Evolutionary conservation across 2,113 vertebrate genomes (phyloP).

Genomic region (Pelobates fuscus): DNA sequence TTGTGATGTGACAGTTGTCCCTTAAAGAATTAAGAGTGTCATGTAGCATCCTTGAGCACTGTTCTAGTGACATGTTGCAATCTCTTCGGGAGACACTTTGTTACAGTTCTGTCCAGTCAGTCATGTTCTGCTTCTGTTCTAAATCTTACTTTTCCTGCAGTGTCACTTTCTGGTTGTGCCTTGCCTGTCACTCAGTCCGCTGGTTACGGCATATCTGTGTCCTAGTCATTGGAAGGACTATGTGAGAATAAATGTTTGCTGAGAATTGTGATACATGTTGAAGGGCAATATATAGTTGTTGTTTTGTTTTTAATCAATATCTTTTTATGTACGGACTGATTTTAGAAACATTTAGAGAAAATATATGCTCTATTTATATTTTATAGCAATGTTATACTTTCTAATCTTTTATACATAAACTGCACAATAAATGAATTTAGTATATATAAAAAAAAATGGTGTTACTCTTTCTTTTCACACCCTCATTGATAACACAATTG

Average conservation of each 20-base stretch:
- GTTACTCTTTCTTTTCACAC: neutral
- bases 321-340: conserved; percentile 5
- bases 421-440: conserved; percentile 26
- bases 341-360: neutral
- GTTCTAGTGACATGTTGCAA: no score
- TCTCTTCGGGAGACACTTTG: no score
- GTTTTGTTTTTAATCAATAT: conserved; percentile 1
- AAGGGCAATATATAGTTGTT: conserved; percentile 17
- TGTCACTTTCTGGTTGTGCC: neutral
- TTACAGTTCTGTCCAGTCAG: no score
- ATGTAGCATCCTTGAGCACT: no score
- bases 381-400: conserved; percentile 17
- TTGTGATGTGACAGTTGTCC: no score
- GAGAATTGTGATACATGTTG: neutral
- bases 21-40: no score
- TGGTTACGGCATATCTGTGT: no score
- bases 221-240: conserved; percentile 18
- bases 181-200: no score
- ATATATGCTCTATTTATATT: conserved; percentile 28
- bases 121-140: no score
- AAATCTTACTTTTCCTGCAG: neutral
- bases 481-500: no score
- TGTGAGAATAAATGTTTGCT: conserved; percentile 12
- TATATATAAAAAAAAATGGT: neutral
- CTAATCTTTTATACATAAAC: conserved; percentile 34